A percentile compares a stretch with the other conserved stretches of the same genome.
These are phyloP conservation scores for Aporophyla nigra DNA, from an alignment of 2,888 invertebrate genomes.

Conservation along the genomic window DNA sequence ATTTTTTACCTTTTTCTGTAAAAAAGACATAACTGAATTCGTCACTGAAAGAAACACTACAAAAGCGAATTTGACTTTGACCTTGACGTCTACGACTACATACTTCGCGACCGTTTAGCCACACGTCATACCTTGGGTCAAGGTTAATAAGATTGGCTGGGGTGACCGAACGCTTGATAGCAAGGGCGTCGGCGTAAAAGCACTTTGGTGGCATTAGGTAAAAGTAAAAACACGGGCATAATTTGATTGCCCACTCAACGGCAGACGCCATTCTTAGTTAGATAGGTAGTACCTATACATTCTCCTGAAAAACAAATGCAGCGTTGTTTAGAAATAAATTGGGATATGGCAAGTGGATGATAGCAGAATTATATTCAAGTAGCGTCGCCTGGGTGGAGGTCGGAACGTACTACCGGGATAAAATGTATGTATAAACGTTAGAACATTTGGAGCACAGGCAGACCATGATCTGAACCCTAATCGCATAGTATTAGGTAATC, in stretches of 20 bases:
- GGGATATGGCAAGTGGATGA: background rate
- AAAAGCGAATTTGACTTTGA: background rate
- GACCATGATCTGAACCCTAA: too few species aligned
- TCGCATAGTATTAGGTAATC: too few species aligned
- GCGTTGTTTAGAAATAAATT: background rate
- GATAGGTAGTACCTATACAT: background rate
- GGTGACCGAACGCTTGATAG: slow-evolving; percentile 29
- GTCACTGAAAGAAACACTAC: slow-evolving; percentile 34
- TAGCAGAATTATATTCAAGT: too few species aligned
- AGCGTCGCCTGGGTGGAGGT: too few species aligned
- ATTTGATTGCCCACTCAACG: slow-evolving; percentile 10
- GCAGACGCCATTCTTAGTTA: background rate
- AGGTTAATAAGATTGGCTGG: slow-evolving; percentile 46
- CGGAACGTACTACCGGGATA: too few species aligned
- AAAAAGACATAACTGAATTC: background rate
- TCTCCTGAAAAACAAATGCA: background rate
- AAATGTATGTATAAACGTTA: too few species aligned
- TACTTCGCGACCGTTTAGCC: slow-evolving; percentile 1
- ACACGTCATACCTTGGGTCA: slow-evolving; percentile 31
- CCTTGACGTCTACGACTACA: slow-evolving; percentile 12
- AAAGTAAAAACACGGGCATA: slow-evolving; percentile 20
- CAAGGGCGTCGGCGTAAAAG: slow-evolving; percentile 9
- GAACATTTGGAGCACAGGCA: too few species aligned
- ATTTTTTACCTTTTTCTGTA: background rate
- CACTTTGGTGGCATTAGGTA: slow-evolving; percentile 27